Evolutionary conservation across 2,888 invertebrate species (phyloP), one percentile per base, ranked within the genome.

Genomic region (Tortrix viridana): DNA sequence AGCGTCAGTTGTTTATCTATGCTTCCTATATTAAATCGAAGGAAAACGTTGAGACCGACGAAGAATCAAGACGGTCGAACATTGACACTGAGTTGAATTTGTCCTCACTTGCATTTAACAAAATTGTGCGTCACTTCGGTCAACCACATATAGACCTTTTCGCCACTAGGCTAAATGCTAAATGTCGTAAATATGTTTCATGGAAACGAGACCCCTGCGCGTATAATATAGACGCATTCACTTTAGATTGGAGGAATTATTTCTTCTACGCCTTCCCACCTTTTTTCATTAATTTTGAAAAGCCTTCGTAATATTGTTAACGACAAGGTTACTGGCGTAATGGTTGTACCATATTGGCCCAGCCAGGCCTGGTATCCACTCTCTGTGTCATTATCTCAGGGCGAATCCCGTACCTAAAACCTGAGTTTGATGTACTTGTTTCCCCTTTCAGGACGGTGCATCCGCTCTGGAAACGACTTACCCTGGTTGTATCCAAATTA

Each of bases 261-360:
- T n/a, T n/a, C n/a, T n/a, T 69, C 20, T 69, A 69, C 49, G 63
- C 66, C 2, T 68, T 68, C 26, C 66, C 68, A 0, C 66, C 66
- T 12, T 65, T n/a, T 66, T 23, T 57, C 65, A 1, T 16, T 69
- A 18, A 63, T 69, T 19, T 50, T 67, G 19, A 69, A 69, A 55
- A 37, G 56, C 22, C 19, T 69, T 12, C 47, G 58, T 41, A 67
- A 69, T 50, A 69, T 68, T 9, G 57, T 60, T 5, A 47, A 43
- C 47, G 66, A 68, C 5, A 43, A 62, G 20, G 61, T 66, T 9
- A 32, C 47, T 1, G 68, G 68, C 4, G 49, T 68, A 18, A 37
- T 68, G 32, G 46, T 68, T 0, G 61, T 65, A 5, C 68, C 65
- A 0, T 58, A 58, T 23, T 69, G 67, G 67, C 67, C 66, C 9